Evolutionary conservation across 2,113 vertebrate species (phyloP).

Genomic region (Ovibos moschatus): DNA sequence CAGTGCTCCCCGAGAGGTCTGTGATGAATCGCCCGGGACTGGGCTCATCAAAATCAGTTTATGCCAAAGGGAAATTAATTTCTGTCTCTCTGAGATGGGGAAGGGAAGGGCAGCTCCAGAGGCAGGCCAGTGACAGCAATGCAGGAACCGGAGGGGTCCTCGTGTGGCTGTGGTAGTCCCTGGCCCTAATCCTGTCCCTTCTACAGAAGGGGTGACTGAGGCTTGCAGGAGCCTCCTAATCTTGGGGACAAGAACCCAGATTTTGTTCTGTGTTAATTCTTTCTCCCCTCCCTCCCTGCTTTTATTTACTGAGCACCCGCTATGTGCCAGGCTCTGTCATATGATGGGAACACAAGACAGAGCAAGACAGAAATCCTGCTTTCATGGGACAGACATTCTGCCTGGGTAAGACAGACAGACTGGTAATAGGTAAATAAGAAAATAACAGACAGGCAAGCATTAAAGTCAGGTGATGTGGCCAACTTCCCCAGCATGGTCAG

Average conservation of each 20-base stretch:
- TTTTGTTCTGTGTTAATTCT: constrained; percentile 13
- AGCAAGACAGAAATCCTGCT: background rate
- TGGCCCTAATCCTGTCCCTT: background rate
- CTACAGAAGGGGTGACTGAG: background rate
- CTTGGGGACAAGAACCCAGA: background rate
- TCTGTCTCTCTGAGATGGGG: constrained; percentile 40
- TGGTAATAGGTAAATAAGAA: background rate
- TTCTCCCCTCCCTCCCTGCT: background rate
- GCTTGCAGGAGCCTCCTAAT: background rate
- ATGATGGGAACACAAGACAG: background rate
- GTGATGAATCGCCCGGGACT: constrained; percentile 43
- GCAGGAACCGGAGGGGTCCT: background rate
- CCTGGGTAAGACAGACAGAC: background rate
- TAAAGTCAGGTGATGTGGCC: background rate
- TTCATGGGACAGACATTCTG: background rate
- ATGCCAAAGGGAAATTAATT: constrained; percentile 69
- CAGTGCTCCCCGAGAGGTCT: constrained; percentile 1
- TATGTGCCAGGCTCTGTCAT: background rate
- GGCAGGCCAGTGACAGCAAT: background rate
- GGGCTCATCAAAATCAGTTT: constrained; percentile 68
- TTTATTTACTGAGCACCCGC: background rate
- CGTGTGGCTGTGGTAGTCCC: accelerated
- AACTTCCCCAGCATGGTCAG: background rate
- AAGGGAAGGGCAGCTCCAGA: background rate
- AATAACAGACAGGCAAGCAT: background rate